Base-by-base conservation (phyloP, 2,797 vertebrate species). In the Anabas testudineus region DNA sequence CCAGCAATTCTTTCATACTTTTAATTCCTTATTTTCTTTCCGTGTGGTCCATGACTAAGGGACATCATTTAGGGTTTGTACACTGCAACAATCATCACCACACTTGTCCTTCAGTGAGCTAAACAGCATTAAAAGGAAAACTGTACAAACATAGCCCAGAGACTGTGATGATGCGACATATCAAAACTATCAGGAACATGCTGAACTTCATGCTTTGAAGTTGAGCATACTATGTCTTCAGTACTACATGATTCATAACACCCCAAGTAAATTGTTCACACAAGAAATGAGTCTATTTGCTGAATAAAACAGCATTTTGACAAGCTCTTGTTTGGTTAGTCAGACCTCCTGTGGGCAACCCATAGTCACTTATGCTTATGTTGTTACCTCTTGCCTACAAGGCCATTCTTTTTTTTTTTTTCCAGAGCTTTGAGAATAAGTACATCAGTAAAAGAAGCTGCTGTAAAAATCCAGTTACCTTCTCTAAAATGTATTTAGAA, bases 171-270 rank as follows among this genome's bases (percentile, higher is more conserved):
- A 54, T 48, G 15, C 4, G 46, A 49, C 52, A 48, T 51, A 59
- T 47, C 21, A 32, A 21, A 63, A 59, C 21, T 49, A 73, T 26
- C 41, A 58, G 37, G 30, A 71, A 71, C n/a, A 63, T 12, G 37
- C 22, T 66, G 34, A 74, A 64, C 43, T 54, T 46, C 6, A 12
- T 64, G 54, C 73, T 78, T 67, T 86, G 39, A 82, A 78, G 68
- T 30, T 47, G n/a, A 74, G 15, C 8, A 59, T 74, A 59, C 65
- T 71, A 63, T 10, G 24, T 76, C 56, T 65, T 61, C 16, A 41
- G 28, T 57, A 21, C 51, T 45, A 64, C 39, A 74, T 61, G 56
- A 78, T 78, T 82, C 49, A 52, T 69, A 69, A 41, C 34, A 73
- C n/a, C n/a, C 36, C 24, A 53, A 48, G 46, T 61, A 47, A 24